These are phyloP conservation scores for Pluvianellus socialis DNA, from an alignment of 2,113 vertebrate species.

Conservation along the genomic window DNA sequence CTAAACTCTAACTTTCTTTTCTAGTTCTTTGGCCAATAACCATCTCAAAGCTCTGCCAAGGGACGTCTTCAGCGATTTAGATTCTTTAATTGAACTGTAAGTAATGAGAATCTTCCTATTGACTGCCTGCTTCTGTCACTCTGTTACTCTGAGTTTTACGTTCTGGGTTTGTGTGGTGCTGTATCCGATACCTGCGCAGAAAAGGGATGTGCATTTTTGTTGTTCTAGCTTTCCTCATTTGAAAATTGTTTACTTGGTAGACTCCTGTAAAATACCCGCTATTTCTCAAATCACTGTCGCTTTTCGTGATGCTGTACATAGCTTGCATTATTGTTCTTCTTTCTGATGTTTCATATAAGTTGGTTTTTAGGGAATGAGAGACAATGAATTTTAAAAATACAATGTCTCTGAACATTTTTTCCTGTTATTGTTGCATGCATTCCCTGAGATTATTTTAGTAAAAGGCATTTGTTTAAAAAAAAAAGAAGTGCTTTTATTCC, in stretches of 20 bases:
- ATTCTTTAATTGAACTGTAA: constrained; percentile 97
- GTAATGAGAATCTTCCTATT: constrained; percentile 66
- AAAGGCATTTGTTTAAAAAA: background rate
- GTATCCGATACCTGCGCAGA: background rate
- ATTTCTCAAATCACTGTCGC: background rate
- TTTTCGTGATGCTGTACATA: background rate
- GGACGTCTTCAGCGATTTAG: constrained; percentile 91
- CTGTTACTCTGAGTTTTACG: background rate
- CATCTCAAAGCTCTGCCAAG: constrained; percentile 91
- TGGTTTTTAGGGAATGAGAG: background rate
- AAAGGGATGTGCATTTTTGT: background rate
- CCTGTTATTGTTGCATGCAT: background rate
- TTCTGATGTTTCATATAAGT: background rate
- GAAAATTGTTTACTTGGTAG: background rate
- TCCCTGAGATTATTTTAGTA: background rate
- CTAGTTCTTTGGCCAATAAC: constrained; percentile 96
- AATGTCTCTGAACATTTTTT: background rate
- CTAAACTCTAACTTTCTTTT: constrained; percentile 65
- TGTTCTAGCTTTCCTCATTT: background rate
- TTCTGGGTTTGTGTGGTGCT: background rate
- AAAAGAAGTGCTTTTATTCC: background rate
- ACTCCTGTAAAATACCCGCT: background rate
- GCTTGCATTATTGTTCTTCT: background rate
- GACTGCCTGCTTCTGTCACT: background rate
- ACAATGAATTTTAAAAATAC: background rate